Percentiles rank a stretch among this genome's conserved stretches.
These are phyloP conservation scores for Agonopterix alstromeriana DNA, from an alignment of 2,888 invertebrate genomes.

Conservation along the genomic window DNA sequence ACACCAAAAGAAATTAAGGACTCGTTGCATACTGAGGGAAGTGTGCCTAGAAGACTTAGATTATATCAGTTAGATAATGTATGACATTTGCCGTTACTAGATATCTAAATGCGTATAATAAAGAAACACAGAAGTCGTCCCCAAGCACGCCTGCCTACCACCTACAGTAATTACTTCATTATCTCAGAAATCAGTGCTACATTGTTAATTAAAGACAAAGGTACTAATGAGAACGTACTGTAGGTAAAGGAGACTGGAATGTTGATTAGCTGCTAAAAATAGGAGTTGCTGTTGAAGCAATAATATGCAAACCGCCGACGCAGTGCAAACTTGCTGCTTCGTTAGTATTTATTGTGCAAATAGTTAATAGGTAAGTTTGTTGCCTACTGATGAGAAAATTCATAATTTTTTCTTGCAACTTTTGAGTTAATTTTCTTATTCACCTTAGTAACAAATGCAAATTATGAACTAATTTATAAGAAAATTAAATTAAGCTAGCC, in stretches of 20 bases:
- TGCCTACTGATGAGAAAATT: too few species aligned
- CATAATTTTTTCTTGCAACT: too few species aligned
- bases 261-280: conserved; percentile 56
- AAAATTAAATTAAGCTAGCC: too few species aligned
- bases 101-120: too few species aligned
- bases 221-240: conserved; percentile 33
- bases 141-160: not conserved
- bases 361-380: not conserved
- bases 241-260: conserved; percentile 39
- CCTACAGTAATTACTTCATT: conserved; percentile 6
- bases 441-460: too few species aligned
- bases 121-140: not conserved
- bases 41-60: too few species aligned
- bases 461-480: too few species aligned
- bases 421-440: too few species aligned
- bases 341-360: conserved; percentile 50
- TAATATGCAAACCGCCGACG: conserved; percentile 34
- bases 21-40: too few species aligned
- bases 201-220: conserved; percentile 44
- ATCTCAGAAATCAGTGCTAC: conserved; percentile 15
- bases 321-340: conserved; percentile 32
- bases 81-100: too few species aligned
- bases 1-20: too few species aligned
- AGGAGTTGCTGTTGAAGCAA: conserved; percentile 19
- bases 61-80: too few species aligned